A percentile compares a stretch with the other conserved stretches of the same genome.
Conservation (phyloP, 2,113 vertebrate species). For the Dromiciops gliroides region DNA sequence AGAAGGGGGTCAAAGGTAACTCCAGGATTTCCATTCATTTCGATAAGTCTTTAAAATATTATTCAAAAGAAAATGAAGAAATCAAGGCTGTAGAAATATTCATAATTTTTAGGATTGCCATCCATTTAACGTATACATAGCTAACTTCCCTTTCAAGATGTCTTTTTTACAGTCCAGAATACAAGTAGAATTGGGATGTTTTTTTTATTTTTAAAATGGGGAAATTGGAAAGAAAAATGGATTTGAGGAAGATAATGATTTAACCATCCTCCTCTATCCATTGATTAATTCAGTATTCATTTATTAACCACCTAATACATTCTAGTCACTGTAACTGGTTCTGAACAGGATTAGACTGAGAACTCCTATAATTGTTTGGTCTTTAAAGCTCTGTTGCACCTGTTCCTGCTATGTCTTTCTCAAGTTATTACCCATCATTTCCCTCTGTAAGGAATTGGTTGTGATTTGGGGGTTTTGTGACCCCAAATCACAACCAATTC, state of each 20-base stretch:
- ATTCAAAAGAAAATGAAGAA: background rate
- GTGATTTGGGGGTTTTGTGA: too few species aligned
- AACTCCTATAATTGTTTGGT: background rate
- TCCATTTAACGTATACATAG: background rate
- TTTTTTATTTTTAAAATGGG: background rate
- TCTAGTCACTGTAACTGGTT: background rate
- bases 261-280: background rate
- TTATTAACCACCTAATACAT: background rate
- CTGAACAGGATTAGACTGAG: background rate
- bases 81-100: background rate
- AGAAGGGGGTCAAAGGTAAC: background rate
- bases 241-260: background rate
- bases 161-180: background rate
- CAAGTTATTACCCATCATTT: background rate
- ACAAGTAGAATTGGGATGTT: background rate
- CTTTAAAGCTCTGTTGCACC: background rate
- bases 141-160: background rate
- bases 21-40: background rate
- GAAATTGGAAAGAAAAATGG: background rate
- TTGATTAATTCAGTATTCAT: background rate
- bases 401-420: background rate
- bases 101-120: background rate
- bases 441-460: too few species aligned
- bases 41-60: background rate
- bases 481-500: too few species aligned